Evolutionary conservation across 2,113 vertebrate species (phyloP).

Genomic region (Taxidea taxus): DNA sequence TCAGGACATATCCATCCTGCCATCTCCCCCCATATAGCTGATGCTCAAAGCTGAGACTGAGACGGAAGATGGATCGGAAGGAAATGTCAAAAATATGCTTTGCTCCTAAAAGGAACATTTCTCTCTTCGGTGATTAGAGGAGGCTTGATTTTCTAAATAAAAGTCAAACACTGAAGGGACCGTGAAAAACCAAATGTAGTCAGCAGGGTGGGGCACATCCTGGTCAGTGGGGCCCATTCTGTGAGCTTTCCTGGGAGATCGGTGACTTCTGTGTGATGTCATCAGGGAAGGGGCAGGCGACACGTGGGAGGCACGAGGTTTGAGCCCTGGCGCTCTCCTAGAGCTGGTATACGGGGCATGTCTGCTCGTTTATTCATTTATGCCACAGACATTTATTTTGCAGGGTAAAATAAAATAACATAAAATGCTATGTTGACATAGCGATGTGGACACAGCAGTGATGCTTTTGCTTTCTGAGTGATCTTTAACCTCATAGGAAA

Average conservation of each 20-base stretch:
- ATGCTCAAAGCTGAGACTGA: background rate
- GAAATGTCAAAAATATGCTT: background rate
- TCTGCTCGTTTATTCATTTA: background rate
- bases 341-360: no score
- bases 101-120: background rate
- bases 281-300: background rate
- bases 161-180: background rate
- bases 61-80: background rate
- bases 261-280: background rate
- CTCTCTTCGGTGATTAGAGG: background rate
- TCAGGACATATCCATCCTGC: background rate
- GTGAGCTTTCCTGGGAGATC: background rate
- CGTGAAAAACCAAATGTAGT: background rate
- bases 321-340: background rate
- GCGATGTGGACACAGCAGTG: background rate
- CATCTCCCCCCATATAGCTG: no score
- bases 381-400: background rate
- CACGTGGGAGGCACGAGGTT: background rate
- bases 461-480: background rate
- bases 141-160: background rate
- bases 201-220: background rate
- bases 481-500: background rate
- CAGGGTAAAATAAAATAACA: no score
- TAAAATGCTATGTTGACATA: no score
- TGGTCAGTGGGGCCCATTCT: background rate